phyloP scores from a whole-genome alignment of 2,113 vertebrate genomes.

The Ptyas mucosa region DNA sequence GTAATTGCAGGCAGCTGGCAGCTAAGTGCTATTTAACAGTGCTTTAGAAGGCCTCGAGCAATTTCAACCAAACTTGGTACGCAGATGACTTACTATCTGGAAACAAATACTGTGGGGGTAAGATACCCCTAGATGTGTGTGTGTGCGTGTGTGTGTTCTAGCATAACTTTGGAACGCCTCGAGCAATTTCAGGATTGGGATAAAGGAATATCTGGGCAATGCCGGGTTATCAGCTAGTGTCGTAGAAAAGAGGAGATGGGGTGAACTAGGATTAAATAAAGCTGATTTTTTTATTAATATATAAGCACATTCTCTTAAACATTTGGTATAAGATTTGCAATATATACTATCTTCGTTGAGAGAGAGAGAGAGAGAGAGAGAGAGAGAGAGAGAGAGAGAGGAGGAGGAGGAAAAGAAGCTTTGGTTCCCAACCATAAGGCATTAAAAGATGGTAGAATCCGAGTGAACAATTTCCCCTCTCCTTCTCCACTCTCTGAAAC shows the following conservation, averaged over 20 bases:
- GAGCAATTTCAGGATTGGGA: too few species aligned
- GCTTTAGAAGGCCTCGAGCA: too few species aligned
- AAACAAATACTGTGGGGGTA: too few species aligned
- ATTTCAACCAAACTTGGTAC: too few species aligned
- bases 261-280: slow-evolving; percentile 72
- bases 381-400: not conserved
- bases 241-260: slow-evolving; percentile 5
- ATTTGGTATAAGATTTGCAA: slow-evolving; percentile 71
- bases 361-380: not conserved
- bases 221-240: too few species aligned
- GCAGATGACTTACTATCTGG: too few species aligned
- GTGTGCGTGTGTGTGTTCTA: too few species aligned
- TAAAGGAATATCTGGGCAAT: too few species aligned
- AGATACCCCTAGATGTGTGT: too few species aligned
- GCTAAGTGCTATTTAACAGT: too few species aligned
- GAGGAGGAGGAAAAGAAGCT: slow-evolving; percentile 31
- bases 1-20: too few species aligned
- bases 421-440: slow-evolving; percentile 66
- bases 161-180: too few species aligned
- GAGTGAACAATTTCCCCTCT: not conserved
- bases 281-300: slow-evolving; percentile 75
- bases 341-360: slow-evolving; percentile 65
- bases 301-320: slow-evolving; percentile 68
- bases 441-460: slow-evolving; percentile 24
- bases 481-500: not conserved